Percentiles rank a stretch among this genome's conserved stretches.
phyloP scores from a whole-genome alignment of 2,113 vertebrate genomes.

The Ctenomys sociabilis region DNA sequence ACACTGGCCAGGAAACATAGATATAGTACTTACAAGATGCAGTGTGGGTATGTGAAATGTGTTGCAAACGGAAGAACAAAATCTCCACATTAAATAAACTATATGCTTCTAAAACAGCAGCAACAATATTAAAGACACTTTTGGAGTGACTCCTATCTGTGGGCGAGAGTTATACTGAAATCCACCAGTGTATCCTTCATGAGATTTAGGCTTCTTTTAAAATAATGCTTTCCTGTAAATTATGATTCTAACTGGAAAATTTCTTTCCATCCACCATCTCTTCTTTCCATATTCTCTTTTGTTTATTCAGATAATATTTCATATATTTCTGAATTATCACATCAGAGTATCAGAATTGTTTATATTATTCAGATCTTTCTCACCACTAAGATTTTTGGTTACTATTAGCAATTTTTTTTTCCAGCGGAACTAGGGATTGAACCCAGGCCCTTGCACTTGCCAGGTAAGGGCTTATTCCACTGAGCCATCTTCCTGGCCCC shows the following conservation, averaged over 20 bases:
- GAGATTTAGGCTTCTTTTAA: not conserved
- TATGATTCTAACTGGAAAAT: not conserved
- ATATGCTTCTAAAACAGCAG: not conserved
- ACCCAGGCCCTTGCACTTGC: too few species aligned
- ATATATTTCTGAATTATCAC: too few species aligned
- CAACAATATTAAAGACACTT: not conserved
- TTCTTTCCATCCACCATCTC: not conserved
- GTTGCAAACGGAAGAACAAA: not conserved
- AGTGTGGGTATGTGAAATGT: accelerated
- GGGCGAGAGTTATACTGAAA: not conserved
- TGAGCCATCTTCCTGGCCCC: too few species aligned
- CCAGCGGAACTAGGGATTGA: too few species aligned
- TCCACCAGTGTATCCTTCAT: not conserved
- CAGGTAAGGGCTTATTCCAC: too few species aligned
- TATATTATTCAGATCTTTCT: not conserved
- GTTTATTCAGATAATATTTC: not conserved
- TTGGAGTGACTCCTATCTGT: not conserved
- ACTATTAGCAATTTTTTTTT: too few species aligned
- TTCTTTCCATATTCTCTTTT: not conserved
- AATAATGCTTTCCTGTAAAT: not conserved
- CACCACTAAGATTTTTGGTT: not conserved
- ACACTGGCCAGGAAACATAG: not conserved
- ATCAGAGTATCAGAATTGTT: too few species aligned
- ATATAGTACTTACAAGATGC: not conserved
- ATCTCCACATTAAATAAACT: not conserved